phyloP scores from a whole-genome alignment of 2,113 vertebrate genomes.

The Mandrillus leucophaeus region DNA sequence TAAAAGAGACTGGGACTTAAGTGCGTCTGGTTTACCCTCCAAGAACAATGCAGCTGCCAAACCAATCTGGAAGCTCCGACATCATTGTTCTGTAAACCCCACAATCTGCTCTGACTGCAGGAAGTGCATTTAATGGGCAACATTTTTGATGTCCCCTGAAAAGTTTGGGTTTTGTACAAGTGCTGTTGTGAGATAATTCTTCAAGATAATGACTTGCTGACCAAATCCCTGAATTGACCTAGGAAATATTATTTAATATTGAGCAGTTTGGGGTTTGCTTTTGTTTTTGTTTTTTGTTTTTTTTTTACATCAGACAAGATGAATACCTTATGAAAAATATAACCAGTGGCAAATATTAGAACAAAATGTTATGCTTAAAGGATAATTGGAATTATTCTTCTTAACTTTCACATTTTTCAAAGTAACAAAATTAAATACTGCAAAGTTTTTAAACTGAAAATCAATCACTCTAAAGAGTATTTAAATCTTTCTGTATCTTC shows the following conservation, averaged over 20 bases:
- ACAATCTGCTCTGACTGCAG: slow-evolving; percentile 90
- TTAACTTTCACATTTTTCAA: slow-evolving; percentile 37
- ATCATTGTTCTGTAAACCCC: slow-evolving; percentile 90
- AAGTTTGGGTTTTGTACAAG: slow-evolving; percentile 84
- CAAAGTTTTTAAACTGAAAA: slow-evolving; percentile 57
- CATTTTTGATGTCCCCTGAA: slow-evolving; percentile 85
- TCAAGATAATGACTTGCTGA: slow-evolving; percentile 82
- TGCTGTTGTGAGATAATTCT: slow-evolving; percentile 74
- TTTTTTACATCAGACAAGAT: slow-evolving; percentile 59
- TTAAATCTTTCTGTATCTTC: background rate
- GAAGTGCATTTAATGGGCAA: slow-evolving; percentile 88
- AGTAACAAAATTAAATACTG: background rate
- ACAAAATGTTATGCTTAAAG: slow-evolving; percentile 31
- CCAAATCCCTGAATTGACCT: slow-evolving; percentile 79
- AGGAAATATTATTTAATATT: slow-evolving; percentile 81
- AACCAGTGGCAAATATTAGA: background rate
- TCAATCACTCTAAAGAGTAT: background rate
- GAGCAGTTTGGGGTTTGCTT: slow-evolving; percentile 8
- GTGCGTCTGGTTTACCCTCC: slow-evolving; percentile 92
- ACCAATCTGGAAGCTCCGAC: slow-evolving; percentile 93
- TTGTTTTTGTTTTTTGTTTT: background rate
- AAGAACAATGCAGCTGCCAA: slow-evolving; percentile 94
- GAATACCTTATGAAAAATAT: slow-evolving; percentile 28
- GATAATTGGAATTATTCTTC: background rate
- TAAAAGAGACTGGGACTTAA: slow-evolving; percentile 88